These are phyloP conservation scores for Euura saliciscinereae DNA, from an alignment of 1,140 invertebrate species.

Conservation along the genomic window DNA sequence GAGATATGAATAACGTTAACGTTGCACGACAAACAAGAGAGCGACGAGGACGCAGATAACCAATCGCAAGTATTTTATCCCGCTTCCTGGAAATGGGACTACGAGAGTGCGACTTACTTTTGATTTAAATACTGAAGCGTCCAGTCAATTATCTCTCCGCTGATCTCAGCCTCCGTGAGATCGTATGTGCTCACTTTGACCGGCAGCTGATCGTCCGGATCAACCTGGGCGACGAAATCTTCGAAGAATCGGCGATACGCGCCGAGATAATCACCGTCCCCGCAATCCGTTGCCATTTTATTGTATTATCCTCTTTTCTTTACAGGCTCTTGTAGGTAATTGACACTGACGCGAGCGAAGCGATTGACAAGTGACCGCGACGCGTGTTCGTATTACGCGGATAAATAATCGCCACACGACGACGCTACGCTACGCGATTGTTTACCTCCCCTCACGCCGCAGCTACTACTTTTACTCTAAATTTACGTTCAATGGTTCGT, in stretches of 20 bases:
- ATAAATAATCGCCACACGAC: not conserved
- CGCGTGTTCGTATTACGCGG: not conserved
- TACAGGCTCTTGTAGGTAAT: not conserved
- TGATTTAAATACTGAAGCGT: constrained; percentile 76
- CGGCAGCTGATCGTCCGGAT: constrained; percentile 75
- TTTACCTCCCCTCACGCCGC: not conserved
- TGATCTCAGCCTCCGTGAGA: constrained; percentile 71
- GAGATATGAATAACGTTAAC: no score
- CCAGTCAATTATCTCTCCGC: constrained; percentile 79
- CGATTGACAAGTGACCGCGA: not conserved
- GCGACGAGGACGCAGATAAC: no score
- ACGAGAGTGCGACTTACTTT: constrained; percentile 65
- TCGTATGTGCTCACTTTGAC: constrained; percentile 73
- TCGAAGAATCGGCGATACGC: constrained; percentile 73
- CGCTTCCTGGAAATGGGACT: no score
- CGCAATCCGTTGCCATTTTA: constrained; percentile 37
- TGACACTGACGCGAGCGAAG: not conserved
- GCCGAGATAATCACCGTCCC: constrained; percentile 70
- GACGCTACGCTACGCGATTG: no score
- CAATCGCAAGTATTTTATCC: no score
- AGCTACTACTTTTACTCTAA: no score
- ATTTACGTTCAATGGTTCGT: not conserved
- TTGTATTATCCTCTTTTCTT: constrained; percentile 11
- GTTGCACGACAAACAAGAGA: no score
- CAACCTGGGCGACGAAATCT: constrained; percentile 69